These are phyloP conservation scores for Chloropsis cyanopogon DNA, from an alignment of 2,113 vertebrate species.

Conservation along the genomic window DNA sequence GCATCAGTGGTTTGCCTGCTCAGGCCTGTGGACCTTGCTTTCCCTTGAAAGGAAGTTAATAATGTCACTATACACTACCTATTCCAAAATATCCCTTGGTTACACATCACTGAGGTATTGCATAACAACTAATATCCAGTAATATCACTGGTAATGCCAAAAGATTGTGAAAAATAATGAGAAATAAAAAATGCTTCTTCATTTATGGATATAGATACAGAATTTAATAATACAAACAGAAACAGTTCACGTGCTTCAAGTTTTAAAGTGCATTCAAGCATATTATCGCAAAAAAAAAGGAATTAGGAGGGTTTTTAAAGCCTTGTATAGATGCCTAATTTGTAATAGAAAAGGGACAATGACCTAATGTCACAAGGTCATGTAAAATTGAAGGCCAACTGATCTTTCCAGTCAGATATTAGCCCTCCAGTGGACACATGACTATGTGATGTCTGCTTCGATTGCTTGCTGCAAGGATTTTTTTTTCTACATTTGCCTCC, in stretches of 20 bases:
- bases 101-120: neutral
- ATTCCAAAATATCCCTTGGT: neutral
- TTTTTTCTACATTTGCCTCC: neutral
- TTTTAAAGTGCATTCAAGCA: neutral
- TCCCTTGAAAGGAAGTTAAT: neutral
- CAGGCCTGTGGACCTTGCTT: neutral
- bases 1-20: neutral
- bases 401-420: neutral
- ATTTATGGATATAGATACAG: neutral
- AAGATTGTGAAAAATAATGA: neutral
- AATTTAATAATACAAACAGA: neutral
- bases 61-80: neutral
- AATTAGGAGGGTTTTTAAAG: neutral
- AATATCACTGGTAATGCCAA: neutral
- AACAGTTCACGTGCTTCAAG: fast-evolving
- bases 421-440: neutral
- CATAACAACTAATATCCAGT: neutral
- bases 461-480: neutral
- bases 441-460: neutral
- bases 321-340: neutral
- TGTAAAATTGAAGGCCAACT: neutral
- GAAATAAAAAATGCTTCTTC: neutral
- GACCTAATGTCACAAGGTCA: neutral
- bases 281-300: neutral
- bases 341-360: neutral